Evolutionary conservation across 1,140 invertebrate genomes (phyloP).

Genomic region (Aphaenogaster rudis): DNA sequence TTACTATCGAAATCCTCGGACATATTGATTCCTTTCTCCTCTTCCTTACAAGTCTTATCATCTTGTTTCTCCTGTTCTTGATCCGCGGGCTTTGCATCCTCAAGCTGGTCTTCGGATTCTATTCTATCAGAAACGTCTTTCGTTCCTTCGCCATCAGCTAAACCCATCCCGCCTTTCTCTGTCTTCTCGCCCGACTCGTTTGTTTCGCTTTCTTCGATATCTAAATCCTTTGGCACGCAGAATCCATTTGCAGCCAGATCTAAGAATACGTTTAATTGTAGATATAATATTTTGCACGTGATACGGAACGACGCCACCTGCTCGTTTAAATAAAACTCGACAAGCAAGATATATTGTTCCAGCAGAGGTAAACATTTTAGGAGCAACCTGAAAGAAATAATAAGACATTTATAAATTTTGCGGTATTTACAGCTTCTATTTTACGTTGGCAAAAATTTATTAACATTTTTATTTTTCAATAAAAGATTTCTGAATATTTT

Average conservation of each 20-base stretch:
- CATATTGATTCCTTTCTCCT: constrained; percentile 98
- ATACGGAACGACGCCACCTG: constrained; percentile 92
- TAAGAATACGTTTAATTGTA: constrained; percentile 94
- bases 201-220: constrained; percentile 89
- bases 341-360: constrained; percentile 91
- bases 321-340: constrained; percentile 93
- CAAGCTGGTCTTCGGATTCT: constrained; percentile 97
- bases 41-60: constrained; percentile 94
- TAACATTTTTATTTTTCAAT: constrained; percentile 11
- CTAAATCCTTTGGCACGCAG: constrained; percentile 95
- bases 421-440: background rate
- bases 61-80: constrained; percentile 90
- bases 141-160: constrained; percentile 97
- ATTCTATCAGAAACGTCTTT: constrained; percentile 98
- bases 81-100: constrained; percentile 93
- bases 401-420: constrained; percentile 23
- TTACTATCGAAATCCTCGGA: constrained; percentile 96
- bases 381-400: constrained; percentile 74
- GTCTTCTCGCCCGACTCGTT: constrained; percentile 87
- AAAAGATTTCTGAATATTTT: background rate
- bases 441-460: constrained; percentile 6
- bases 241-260: constrained; percentile 97
- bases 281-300: constrained; percentile 93
- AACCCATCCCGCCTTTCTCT: constrained; percentile 91
- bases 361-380: constrained; percentile 90